phyloP scores from a whole-genome alignment of 2,888 invertebrate genomes.

The Nezara viridula region DNA sequence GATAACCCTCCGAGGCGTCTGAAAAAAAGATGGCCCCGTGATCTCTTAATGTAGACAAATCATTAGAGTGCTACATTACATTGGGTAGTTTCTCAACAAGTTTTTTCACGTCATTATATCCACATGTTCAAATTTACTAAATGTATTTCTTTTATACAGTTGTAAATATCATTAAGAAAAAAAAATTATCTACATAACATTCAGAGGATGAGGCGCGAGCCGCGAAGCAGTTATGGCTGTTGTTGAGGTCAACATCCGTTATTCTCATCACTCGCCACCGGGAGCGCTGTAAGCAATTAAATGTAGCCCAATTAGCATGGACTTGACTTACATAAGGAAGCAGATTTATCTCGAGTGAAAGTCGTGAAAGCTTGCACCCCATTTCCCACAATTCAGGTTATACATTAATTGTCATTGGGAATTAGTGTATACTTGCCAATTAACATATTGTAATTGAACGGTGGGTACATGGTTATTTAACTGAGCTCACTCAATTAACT shows the following conservation, averaged over 20 bases:
- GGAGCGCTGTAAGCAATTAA: not conserved
- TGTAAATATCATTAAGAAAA: too few relatives aligned
- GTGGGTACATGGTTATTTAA: not conserved
- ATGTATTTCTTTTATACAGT: too few relatives aligned
- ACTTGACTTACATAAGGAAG: conserved; percentile 22
- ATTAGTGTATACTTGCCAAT: not conserved
- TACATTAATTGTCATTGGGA: conserved; percentile 4
- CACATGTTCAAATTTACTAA: too few relatives aligned
- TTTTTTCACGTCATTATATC: too few relatives aligned
- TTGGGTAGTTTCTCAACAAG: too few relatives aligned
- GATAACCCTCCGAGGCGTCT: too few relatives aligned
- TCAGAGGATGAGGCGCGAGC: too few relatives aligned
- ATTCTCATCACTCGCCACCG: not conserved
- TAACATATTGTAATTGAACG: not conserved
- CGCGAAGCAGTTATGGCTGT: not conserved
- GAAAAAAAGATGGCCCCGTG: too few relatives aligned
- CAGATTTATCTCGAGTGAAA: not conserved
- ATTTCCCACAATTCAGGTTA: conserved; percentile 33
- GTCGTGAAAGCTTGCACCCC: not conserved
- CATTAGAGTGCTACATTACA: too few relatives aligned
- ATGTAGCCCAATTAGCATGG: not conserved
- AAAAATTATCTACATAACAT: too few relatives aligned
- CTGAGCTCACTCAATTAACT: not conserved
- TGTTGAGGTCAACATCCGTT: not conserved
- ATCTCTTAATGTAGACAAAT: too few relatives aligned